phyloP scores from a whole-genome alignment of 2,113 vertebrate species.

The Erythrocebus patas region DNA sequence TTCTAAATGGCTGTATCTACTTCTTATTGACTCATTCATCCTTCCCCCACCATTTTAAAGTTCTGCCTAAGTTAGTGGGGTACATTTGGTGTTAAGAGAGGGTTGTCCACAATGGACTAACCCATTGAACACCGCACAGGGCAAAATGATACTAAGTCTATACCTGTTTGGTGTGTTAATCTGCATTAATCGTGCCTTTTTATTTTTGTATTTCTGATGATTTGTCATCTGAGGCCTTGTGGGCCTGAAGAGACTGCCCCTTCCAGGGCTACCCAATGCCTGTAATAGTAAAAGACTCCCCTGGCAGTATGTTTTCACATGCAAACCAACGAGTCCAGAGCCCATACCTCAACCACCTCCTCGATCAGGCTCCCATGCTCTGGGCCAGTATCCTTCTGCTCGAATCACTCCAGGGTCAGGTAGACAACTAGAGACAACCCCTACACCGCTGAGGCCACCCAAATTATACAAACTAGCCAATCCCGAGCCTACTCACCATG shows the following conservation, averaged over 20 bases:
- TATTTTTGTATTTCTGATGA: not conserved
- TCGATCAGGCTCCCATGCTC: not conserved
- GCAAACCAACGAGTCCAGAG: not conserved
- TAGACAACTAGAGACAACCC: not conserved
- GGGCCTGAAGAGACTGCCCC: not conserved
- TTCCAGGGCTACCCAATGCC: not conserved
- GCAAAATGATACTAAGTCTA: not conserved
- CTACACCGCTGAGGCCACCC: not conserved
- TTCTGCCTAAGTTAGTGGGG: not conserved
- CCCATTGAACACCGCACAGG: not conserved
- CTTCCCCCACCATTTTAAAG: not conserved
- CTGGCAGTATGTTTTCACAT: not conserved
- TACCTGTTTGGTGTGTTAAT: not conserved
- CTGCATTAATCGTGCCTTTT: not conserved
- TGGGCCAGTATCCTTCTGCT: not conserved
- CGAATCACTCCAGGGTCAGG: not conserved
- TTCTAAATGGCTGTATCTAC: not conserved
- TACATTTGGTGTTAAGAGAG: not conserved
- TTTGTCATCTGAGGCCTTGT: not conserved
- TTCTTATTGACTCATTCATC: not conserved
- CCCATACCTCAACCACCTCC: fast-evolving
- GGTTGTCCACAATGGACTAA: not conserved
- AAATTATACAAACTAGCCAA: not conserved
- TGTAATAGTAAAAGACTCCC: not conserved
- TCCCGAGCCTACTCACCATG: not conserved